Base-by-base conservation (phyloP, 2,797 vertebrate genomes). In the Pygocentrus nattereri region DNA sequence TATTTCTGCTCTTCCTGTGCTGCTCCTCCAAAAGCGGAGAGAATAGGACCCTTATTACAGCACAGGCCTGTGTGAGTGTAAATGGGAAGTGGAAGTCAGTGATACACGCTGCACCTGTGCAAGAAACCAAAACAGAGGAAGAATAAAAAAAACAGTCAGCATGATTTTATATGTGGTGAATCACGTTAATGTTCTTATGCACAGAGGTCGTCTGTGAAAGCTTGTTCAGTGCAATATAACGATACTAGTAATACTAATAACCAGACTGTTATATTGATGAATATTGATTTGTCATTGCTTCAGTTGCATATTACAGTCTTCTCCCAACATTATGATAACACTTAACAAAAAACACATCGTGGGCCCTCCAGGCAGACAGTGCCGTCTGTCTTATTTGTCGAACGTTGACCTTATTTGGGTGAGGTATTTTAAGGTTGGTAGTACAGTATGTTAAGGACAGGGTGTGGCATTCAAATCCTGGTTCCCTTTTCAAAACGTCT, bases 51-150 rank as follows among this genome's bases (percentile, higher is more conserved):
- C 4, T 16, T 49, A 52, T 67, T 85, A 88, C 84, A 85, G 89
- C 89, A 90, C 88, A 91, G 86, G 86, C 78, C 86, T 41, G 18
- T 64, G 30, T 19, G 21, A 10, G n/a, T 21, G 0, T 23, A 34
- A 27, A 50, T 34, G n/a, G 54, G 44, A 78, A 78, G 52, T 50
- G 38, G 69, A 52, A 62, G 27, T 25, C 44, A 49, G 19, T 18
- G 16, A 27, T 34, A 47, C 52, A 78, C 52, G 6, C 54, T 47
- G 10, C 68, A 79, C 77, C 56, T 72, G 68, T 50, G 62, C 1
- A 8, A 19, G 44, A 79, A 64, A 73, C 72, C 25, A 56, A 81
- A 58, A 31, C 27, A 13, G 25, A 56, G 25, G n/a, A 16, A 49
- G 27, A 72, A 41, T 19, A 0, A 50, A 12, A 50, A 49, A 62